Evolutionary conservation across 2,113 vertebrate genomes (phyloP).

Genomic region (Phocoena sinus): DNA sequence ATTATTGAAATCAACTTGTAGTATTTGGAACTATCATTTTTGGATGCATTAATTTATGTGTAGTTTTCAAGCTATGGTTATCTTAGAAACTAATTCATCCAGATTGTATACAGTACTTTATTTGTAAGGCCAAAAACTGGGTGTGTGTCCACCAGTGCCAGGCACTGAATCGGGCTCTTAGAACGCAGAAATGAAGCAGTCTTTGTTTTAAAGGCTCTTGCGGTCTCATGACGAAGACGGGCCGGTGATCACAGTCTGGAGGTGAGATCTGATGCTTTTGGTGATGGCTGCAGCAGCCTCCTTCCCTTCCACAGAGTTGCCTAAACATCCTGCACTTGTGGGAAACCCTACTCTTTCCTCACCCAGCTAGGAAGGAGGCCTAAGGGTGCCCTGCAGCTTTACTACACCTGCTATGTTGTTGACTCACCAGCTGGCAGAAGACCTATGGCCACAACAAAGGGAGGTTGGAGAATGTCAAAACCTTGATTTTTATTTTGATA

Average conservation of each 20-base stretch:
- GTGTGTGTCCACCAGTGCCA: neutral
- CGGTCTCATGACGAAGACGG: neutral
- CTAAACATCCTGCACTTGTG: neutral
- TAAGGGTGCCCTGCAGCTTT: neutral
- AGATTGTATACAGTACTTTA: neutral
- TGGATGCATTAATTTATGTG: neutral
- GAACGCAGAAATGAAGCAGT: neutral
- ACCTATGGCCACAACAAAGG: neutral
- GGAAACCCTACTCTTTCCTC: neutral
- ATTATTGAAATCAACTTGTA: neutral
- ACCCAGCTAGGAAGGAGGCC: neutral
- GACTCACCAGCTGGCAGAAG: neutral
- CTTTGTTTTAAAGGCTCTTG: neutral
- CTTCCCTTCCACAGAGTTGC: neutral
- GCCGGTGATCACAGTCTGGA: neutral
- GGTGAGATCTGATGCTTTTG: neutral
- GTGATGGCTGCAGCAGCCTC: neutral
- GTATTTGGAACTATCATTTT: neutral
- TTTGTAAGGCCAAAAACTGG: neutral
- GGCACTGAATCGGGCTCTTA: neutral
- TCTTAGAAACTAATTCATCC: neutral
- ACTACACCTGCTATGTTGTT: too few species aligned
- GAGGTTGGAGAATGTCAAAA: neutral
- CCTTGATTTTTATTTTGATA: neutral
- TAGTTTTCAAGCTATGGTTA: neutral